Conservation (phyloP, 2,888 invertebrate genomes). For the Byasa hedistus region DNA sequence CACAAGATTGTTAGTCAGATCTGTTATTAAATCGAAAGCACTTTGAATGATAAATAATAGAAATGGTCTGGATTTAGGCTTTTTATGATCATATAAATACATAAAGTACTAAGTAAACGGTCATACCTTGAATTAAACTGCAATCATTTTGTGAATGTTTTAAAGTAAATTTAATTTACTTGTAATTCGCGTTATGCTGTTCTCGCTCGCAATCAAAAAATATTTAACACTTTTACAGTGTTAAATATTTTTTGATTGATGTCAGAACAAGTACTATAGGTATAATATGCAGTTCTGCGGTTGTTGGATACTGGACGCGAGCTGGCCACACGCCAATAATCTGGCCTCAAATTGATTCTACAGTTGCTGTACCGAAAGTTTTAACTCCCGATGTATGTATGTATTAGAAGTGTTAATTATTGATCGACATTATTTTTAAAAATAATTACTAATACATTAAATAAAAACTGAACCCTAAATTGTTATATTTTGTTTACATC, state of each 20-base stretch:
- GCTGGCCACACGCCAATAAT: constrained; percentile 65
- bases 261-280: constrained; percentile 41
- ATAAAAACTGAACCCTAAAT: not conserved
- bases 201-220: no score
- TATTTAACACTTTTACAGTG: no score
- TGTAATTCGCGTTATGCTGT: constrained; percentile 7
- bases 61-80: not conserved
- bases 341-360: constrained; percentile 75
- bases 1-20: no score
- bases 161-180: not conserved
- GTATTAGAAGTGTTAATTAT: constrained; percentile 63
- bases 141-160: not conserved
- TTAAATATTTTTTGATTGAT: constrained; percentile 45
- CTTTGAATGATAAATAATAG: not conserved
- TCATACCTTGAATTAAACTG: not conserved
- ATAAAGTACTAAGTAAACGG: not conserved
- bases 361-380: constrained; percentile 60
- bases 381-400: constrained; percentile 59
- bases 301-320: constrained; percentile 47
- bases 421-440: constrained; percentile 36
- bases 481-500: not conserved
- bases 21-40: not conserved
- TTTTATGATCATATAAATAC: not conserved
- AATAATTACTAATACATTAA: not conserved
- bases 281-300: constrained; percentile 55